A percentile compares a stretch with the other conserved stretches of the same genome.
phyloP scores from a whole-genome alignment of 2,113 vertebrate genomes.

The Phyllostomus hastatus region DNA sequence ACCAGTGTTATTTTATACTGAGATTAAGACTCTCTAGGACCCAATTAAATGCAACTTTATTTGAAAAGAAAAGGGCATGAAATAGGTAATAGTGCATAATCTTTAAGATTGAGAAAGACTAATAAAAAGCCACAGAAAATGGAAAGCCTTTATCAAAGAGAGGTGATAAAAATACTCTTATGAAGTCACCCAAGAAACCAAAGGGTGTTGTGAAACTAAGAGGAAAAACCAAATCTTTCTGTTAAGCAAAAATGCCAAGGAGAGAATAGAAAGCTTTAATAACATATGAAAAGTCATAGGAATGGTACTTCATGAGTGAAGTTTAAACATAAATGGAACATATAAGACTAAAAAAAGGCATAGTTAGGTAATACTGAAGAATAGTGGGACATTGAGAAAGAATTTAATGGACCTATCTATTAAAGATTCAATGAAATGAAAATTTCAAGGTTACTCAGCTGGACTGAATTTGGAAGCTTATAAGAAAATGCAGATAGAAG shows the following conservation, averaged over 20 bases:
- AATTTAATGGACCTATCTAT: constrained; percentile 10
- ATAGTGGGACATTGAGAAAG: not conserved
- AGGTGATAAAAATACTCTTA: constrained; percentile 35
- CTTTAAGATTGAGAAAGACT: not conserved
- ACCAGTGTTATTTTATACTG: constrained; percentile 21
- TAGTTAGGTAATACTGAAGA: constrained; percentile 35
- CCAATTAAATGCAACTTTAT: constrained; percentile 4
- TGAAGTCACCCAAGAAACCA: constrained; percentile 21
- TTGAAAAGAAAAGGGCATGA: constrained; percentile 31
- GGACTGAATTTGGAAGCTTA: constrained; percentile 43
- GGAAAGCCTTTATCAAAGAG: constrained; percentile 50
- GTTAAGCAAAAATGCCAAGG: constrained; percentile 49
- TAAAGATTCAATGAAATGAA: constrained; percentile 60
- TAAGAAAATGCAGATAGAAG: not conserved
- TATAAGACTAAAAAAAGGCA: not conserved
- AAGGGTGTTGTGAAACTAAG: constrained; percentile 27
- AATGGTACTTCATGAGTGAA: not conserved
- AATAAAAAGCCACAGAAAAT: constrained; percentile 53
- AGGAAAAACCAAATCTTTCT: constrained; percentile 17
- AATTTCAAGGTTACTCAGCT: constrained; percentile 46
- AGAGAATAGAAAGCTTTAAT: constrained; percentile 46
- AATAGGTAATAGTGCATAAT: constrained; percentile 7
- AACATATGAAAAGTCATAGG: not conserved
- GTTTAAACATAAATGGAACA: constrained; percentile 43
- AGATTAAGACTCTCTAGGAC: not conserved